A percentile compares a stretch with the other conserved stretches of the same genome.
Conservation (phyloP, 2,113 vertebrate genomes). For the Gymnarchus niloticus region DNA sequence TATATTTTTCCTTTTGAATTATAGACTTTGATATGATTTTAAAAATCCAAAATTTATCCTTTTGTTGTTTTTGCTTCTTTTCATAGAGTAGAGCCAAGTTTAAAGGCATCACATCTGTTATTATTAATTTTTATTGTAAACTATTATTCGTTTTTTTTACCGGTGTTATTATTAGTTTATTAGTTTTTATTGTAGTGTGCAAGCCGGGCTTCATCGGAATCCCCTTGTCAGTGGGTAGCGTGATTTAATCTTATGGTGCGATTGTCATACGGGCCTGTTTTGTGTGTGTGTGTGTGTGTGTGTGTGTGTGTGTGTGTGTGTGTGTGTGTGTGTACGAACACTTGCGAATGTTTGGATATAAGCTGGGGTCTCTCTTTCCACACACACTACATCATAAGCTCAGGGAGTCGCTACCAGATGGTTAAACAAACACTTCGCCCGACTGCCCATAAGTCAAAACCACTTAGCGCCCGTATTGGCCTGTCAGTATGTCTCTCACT, state of each 20-base stretch:
- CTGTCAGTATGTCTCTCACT: slow-evolving; percentile 65
- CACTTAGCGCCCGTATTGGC: slow-evolving; percentile 60
- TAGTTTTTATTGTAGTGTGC: too few relatives aligned
- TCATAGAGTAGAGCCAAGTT: not conserved
- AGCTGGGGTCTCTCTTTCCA: slow-evolving; percentile 60
- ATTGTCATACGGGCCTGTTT: too few relatives aligned
- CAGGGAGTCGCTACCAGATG: slow-evolving; percentile 71
- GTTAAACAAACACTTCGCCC: slow-evolving; percentile 74
- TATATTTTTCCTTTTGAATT: not conserved
- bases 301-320: too few relatives aligned
- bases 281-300: too few relatives aligned
- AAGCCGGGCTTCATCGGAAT: not conserved
- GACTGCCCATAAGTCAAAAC: slow-evolving; percentile 74
- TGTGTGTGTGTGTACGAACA: slow-evolving; percentile 17
- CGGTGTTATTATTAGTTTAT: too few relatives aligned
- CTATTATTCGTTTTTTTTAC: not conserved
- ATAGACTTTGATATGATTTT: not conserved
- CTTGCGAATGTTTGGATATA: slow-evolving; percentile 25
- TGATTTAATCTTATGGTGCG: too few relatives aligned
- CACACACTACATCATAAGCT: slow-evolving; percentile 64
- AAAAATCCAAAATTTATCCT: not conserved
- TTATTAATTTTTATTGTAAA: not conserved
- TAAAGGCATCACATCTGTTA: not conserved
- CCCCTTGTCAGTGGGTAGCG: not conserved
- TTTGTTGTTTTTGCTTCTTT: not conserved